Conservation (phyloP, 1,140 invertebrate genomes). For the Ips typographus region DNA sequence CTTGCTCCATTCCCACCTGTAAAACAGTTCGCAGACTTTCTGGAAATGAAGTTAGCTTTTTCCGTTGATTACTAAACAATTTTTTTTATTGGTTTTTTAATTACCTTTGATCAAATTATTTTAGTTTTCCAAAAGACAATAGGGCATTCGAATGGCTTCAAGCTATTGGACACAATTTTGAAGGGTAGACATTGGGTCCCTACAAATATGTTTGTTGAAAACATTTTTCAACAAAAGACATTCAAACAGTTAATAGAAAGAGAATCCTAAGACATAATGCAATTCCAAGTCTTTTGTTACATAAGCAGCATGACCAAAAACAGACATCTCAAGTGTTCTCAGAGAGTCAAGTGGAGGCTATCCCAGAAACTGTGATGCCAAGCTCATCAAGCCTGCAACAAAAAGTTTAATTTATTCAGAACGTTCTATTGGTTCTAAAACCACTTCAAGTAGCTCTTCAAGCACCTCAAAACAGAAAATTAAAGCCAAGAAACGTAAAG, state of each 20-base stretch:
- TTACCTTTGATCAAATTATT: neutral
- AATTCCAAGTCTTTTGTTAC: neutral
- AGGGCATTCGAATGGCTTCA: neutral
- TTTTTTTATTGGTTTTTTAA: too few relatives aligned
- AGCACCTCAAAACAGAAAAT: too few relatives aligned
- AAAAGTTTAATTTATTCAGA: neutral
- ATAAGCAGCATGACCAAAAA: neutral
- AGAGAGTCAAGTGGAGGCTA: neutral
- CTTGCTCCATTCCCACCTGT: too few relatives aligned
- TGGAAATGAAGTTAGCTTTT: too few relatives aligned
- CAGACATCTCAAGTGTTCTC: neutral
- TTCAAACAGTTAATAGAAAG: neutral
- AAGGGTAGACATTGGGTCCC: neutral
- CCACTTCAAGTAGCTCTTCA: too few relatives aligned
- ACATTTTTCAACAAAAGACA: neutral
- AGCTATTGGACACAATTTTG: neutral
- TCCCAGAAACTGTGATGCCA: neutral
- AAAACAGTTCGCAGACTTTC: too few relatives aligned
- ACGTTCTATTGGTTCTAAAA: too few relatives aligned
- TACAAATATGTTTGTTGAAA: neutral
- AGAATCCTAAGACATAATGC: neutral
- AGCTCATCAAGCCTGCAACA: neutral
- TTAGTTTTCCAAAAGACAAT: constrained; percentile 1
- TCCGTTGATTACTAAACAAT: too few relatives aligned
- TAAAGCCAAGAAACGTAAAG: too few relatives aligned